Conservation (phyloP, 2,888 invertebrate genomes). For the Amiota minor region DNA sequence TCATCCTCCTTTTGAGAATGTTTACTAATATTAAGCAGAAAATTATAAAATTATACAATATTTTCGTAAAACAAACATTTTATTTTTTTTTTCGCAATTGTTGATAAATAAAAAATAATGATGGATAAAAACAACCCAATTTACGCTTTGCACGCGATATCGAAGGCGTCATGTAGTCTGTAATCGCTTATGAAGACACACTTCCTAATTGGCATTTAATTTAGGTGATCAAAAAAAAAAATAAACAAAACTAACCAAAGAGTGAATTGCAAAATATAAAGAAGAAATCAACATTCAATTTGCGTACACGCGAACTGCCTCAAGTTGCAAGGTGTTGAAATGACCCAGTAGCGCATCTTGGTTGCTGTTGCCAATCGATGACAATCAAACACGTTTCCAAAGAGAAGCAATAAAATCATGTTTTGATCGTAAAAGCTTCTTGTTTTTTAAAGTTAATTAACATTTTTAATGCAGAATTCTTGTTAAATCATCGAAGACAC, state of each 20-base stretch:
- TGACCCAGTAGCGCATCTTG: background rate
- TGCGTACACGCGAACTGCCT: slow-evolving; percentile 11
- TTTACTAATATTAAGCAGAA: too few species aligned
- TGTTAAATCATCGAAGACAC: slow-evolving; percentile 48
- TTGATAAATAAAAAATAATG: too few species aligned
- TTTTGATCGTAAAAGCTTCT: slow-evolving; percentile 39
- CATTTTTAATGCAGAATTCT: slow-evolving; percentile 73
- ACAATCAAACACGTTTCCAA: slow-evolving; percentile 12
- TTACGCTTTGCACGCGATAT: background rate
- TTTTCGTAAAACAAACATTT: too few species aligned
- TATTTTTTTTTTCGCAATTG: too few species aligned
- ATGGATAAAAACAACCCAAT: too few species aligned
- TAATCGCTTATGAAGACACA: background rate
- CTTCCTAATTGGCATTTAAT: slow-evolving; percentile 21
- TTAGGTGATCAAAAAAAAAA: background rate
- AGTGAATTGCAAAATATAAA: background rate
- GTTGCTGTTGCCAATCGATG: background rate
- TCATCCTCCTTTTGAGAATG: too few species aligned
- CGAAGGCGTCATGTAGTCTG: background rate
- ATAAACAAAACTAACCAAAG: background rate
- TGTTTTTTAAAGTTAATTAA: slow-evolving; percentile 68
- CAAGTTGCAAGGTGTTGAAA: background rate
- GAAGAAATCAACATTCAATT: slow-evolving; percentile 10
- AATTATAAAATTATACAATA: too few species aligned
- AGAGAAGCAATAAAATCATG: slow-evolving; percentile 2